Evolutionary conservation across 2,888 invertebrate genomes (phyloP).

Genomic region (Candidula unifasciata): DNA sequence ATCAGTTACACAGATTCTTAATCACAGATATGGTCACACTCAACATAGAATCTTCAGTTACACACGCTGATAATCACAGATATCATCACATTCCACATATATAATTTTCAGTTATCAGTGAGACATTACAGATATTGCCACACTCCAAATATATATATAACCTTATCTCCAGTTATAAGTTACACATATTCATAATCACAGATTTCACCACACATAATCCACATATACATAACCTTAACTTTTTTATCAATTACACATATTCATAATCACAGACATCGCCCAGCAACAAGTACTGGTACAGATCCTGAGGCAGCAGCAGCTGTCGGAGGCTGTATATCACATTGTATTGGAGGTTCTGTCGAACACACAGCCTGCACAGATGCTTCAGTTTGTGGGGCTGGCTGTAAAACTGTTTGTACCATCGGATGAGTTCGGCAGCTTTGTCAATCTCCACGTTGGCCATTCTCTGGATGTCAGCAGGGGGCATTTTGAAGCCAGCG

Average conservation of each 20-base stretch:
- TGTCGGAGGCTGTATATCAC: constrained; percentile 45
- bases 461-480: constrained; percentile 49
- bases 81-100: no score
- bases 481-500: constrained; percentile 47
- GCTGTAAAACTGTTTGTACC: constrained; percentile 52
- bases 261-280: constrained; percentile 38
- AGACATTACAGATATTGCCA: no score
- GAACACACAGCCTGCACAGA: constrained; percentile 41
- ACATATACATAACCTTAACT: no score
- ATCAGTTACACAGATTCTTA: no score
- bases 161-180: no score
- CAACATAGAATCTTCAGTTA: no score
- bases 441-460: constrained; percentile 51
- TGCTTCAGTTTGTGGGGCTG: constrained; percentile 50
- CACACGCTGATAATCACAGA: no score
- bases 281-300: constrained; percentile 45
- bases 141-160: no score
- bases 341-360: constrained; percentile 44
- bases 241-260: background rate
- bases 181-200: no score
- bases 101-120: no score
- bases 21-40: no score
- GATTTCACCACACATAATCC: no score
- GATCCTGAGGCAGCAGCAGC: constrained; percentile 46
- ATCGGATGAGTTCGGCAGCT: constrained; percentile 45